These are phyloP conservation scores for Eucidaris tribuloides DNA, from an alignment of 35 echinoderm and acorn worm species.

Conservation along the genomic window DNA sequence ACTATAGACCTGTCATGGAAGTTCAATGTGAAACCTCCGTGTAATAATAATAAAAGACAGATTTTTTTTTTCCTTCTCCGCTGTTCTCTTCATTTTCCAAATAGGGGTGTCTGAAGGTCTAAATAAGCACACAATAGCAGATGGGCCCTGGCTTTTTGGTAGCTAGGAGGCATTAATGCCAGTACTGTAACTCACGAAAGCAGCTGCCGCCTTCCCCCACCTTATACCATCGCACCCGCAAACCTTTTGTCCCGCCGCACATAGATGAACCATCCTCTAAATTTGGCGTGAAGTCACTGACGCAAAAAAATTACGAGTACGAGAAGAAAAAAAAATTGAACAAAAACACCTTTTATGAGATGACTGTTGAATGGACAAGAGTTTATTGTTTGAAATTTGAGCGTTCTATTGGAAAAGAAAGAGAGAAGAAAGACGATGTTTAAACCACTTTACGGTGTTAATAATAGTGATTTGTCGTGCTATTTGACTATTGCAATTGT, in stretches of 20 bases:
- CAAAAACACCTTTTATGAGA: no score
- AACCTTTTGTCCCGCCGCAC: not conserved
- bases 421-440: no score
- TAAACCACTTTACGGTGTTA: no score
- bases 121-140: slow-evolving; percentile 12
- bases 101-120: not conserved
- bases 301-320: no score
- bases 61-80: not conserved
- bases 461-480: no score
- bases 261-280: no score
- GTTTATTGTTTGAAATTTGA: no score
- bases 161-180: slow-evolving; percentile 27
- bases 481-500: no score
- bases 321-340: no score
- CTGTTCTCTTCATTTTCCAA: not conserved
- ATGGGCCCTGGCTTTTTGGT: slow-evolving; percentile 25
- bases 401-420: no score
- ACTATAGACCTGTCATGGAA: slow-evolving; percentile 20
- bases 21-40: not conserved
- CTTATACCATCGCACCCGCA: not conserved
- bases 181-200: not conserved
- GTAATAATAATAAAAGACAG: not conserved
- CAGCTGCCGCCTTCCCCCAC: slow-evolving; percentile 15
- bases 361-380: no score
- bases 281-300: no score